Evolutionary conservation across 30 jellyfish, hydroid and myxozoan genomes (phyloP), one percentile per base, ranked within the genome.

Genomic region (Cassiopea andromeda): DNA sequence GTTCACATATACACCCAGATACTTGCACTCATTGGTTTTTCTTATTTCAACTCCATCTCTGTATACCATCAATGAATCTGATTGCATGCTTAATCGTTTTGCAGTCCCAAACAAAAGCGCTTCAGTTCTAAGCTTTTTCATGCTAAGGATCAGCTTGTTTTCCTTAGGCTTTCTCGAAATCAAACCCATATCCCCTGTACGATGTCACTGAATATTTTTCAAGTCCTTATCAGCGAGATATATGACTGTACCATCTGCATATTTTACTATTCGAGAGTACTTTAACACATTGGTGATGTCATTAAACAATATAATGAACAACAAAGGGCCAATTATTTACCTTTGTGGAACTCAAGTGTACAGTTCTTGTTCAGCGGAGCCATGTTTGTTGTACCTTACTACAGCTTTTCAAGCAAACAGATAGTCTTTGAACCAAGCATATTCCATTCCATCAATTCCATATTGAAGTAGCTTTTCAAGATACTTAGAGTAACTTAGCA

Each of bases 361-460:
- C 57, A 84, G 64, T 15, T 84, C 92, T 84, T 82, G 77, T 49
- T 84, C 92, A 69, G 70, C 87, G 38, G 87, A 69, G 92, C 67
- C 90, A 87, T 73, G 50, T 38, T 77, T 67, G 84, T 87, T 54
- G 84, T 87, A 87, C 19, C 84, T 87, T 77, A 87, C 84, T 69
- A 87, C 94, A 76, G 90, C 90, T 67, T 85, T 85, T 74, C 81
- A 82, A 85, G 77, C 44, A 87, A 87, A 66, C 90, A 87, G 84
- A 80, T 87, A 87, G 84, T 77, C 90, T 76, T 77, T 75, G 89
- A 60, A 87, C 94, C 90, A 87, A 64, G 83, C 90, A 76, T 87
- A 87, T 87, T 87, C 94, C 38, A 49, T 76, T 49, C 90, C 90
- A 60, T 54, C 84, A 78, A 87, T 78, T 66, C 94, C 94, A 78